Conservation (phyloP, 2,113 vertebrate genomes). For the Oryzias celebensis region DNA sequence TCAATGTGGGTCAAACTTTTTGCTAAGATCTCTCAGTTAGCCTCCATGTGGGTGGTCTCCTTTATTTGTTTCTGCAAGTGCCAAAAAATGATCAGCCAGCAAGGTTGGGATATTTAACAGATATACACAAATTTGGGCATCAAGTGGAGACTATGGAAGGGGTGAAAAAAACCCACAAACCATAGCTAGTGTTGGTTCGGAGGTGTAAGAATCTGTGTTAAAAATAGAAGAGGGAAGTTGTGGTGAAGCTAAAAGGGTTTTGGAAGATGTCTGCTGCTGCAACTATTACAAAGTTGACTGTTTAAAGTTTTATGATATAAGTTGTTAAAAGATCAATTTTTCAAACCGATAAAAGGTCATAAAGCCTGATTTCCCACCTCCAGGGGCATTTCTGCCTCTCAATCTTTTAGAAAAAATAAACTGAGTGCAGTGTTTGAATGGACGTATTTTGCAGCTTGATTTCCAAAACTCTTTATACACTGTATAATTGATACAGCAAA, state of each 20-base stretch:
- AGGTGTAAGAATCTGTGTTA: conserved; percentile 5
- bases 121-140: conserved; percentile 53
- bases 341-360: conserved; percentile 2
- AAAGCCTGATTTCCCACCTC: background rate
- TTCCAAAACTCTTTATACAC: background rate
- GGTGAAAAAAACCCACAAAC: conserved; percentile 15
- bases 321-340: conserved; percentile 9
- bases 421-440: background rate
- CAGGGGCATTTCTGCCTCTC: background rate
- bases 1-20: too few species aligned
- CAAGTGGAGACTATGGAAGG: conserved; percentile 27
- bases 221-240: conserved; percentile 19
- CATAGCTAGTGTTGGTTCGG: conserved; percentile 3
- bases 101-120: conserved; percentile 63
- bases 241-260: background rate
- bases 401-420: background rate
- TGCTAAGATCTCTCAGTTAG: background rate
- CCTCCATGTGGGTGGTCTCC: conserved; percentile 57
- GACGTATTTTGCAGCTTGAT: background rate
- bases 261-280: conserved; percentile 4
- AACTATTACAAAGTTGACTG: conserved; percentile 16
- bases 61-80: conserved; percentile 67
- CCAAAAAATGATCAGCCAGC: conserved; percentile 60
- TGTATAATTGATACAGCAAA: too few species aligned
- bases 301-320: conserved; percentile 7